These are phyloP conservation scores for Artibeus jamaicensis DNA, from an alignment of 2,797 vertebrate species.

Conservation along the genomic window DNA sequence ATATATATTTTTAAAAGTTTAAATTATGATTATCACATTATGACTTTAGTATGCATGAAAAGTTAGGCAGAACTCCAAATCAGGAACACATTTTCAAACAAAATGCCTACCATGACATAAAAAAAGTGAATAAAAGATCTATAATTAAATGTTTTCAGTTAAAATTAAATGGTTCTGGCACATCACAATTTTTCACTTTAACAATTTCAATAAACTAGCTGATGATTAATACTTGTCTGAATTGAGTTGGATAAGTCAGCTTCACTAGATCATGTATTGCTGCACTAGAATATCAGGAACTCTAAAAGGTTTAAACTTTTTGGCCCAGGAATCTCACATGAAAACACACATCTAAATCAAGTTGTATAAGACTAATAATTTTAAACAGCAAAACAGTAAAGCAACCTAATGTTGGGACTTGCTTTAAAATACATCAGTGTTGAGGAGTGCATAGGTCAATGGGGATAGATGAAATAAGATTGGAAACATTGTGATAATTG, in stretches of 20 bases:
- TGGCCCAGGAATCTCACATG: neutral
- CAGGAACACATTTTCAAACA: neutral
- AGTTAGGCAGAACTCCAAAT: neutral
- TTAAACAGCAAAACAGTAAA: too few relatives aligned
- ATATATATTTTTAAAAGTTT: too few relatives aligned
- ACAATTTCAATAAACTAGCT: neutral
- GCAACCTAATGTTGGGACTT: too few relatives aligned
- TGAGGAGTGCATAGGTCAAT: too few relatives aligned
- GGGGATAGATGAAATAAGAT: neutral
- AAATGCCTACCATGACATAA: neutral
- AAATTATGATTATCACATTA: neutral
- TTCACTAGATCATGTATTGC: too few relatives aligned
- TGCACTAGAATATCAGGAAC: neutral
- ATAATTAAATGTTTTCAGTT: neutral
- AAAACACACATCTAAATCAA: too few relatives aligned
- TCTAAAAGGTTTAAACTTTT: neutral
- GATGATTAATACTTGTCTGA: neutral
- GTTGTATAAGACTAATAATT: too few relatives aligned
- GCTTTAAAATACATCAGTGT: too few relatives aligned
- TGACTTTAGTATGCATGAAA: neutral
- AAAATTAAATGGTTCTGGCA: neutral
- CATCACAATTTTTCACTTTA: neutral
- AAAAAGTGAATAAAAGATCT: neutral
- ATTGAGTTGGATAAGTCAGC: neutral
- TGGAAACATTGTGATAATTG: neutral